A percentile compares a stretch with the other conserved stretches of the same genome.
Evolutionary conservation across 1,140 invertebrate genomes (phyloP).

Genomic region (Procambarus virginalis): DNA sequence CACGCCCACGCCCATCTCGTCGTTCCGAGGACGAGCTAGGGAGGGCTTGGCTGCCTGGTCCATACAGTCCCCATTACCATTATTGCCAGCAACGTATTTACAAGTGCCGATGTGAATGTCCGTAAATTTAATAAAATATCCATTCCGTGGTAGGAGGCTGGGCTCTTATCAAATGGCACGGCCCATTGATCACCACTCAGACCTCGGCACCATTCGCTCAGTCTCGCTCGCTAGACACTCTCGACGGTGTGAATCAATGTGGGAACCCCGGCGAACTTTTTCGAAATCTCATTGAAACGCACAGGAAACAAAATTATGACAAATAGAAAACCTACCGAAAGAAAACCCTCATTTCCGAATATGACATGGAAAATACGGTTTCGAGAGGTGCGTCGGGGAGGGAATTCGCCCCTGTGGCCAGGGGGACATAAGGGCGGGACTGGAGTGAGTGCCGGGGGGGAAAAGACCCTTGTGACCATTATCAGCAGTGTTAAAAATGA

Average conservation of each 20-base stretch:
- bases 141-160: slow-evolving; percentile 65
- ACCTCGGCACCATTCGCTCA: slow-evolving; percentile 33
- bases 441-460: slow-evolving; percentile 15
- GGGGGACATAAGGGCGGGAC: slow-evolving; percentile 22
- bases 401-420: slow-evolving; percentile 38
- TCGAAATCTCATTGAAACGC: slow-evolving; percentile 63
- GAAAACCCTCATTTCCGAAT: slow-evolving; percentile 69
- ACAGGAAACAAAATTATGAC: slow-evolving; percentile 66
- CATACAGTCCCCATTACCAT: slow-evolving; percentile 44
- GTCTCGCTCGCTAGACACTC: background rate
- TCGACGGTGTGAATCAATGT: slow-evolving; percentile 34
- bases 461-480: slow-evolving; percentile 65
- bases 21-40: too few relatives aligned
- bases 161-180: slow-evolving; percentile 70
- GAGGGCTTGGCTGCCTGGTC: slow-evolving; percentile 12
- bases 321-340: slow-evolving; percentile 66
- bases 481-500: slow-evolving; percentile 70
- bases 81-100: slow-evolving; percentile 63
- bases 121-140: slow-evolving; percentile 70
- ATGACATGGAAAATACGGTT: slow-evolving; percentile 70
- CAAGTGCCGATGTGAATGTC: slow-evolving; percentile 68
- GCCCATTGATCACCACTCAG: slow-evolving; percentile 67
- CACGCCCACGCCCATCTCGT: too few relatives aligned
- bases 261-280: slow-evolving; percentile 29
- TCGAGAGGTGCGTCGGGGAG: slow-evolving; percentile 1